Conservation (phyloP, 2,888 invertebrate genomes). For the Atherix ibis region DNA sequence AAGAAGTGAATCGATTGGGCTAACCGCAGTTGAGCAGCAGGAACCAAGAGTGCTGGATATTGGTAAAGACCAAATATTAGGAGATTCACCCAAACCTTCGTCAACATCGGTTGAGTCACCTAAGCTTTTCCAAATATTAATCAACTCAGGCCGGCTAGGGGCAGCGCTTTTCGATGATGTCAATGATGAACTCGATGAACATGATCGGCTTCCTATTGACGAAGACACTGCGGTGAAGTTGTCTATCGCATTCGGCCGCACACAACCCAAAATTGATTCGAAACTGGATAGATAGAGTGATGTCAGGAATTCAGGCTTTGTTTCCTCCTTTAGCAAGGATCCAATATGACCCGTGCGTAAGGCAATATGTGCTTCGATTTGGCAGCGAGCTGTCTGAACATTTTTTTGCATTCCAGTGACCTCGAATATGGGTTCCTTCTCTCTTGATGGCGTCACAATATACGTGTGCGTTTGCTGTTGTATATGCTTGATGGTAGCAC, state of each 20-base stretch:
- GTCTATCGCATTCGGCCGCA: conserved; percentile 23
- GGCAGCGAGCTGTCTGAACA: conserved; percentile 87
- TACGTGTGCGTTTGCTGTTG: conserved; percentile 99
- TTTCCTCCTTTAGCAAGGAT: conserved; percentile 23
- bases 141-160: conserved; percentile 53
- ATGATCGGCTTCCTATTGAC: conserved; percentile 46
- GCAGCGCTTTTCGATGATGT: conserved; percentile 48
- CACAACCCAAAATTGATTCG: conserved; percentile 36
- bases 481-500: too few relatives aligned
- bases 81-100: conserved; percentile 76
- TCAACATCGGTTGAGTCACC: conserved; percentile 54
- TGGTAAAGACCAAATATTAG: conserved; percentile 65
- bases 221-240: too few relatives aligned
- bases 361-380: conserved; percentile 98
- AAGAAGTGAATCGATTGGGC: conserved; percentile 47
- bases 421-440: conserved; percentile 98
- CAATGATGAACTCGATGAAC: conserved; percentile 47
- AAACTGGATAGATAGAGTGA: conserved; percentile 56
- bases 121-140: conserved; percentile 59
- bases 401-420: conserved; percentile 94
- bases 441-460: conserved; percentile 95
- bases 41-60: conserved; percentile 46
- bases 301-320: conserved; percentile 45
- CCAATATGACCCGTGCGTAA: conserved; percentile 65
- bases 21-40: conserved; percentile 43